Evolutionary conservation across 1,140 invertebrate species (phyloP), one percentile per base, ranked within the genome.

Genomic region (Cyrtorhinus lividipennis): DNA sequence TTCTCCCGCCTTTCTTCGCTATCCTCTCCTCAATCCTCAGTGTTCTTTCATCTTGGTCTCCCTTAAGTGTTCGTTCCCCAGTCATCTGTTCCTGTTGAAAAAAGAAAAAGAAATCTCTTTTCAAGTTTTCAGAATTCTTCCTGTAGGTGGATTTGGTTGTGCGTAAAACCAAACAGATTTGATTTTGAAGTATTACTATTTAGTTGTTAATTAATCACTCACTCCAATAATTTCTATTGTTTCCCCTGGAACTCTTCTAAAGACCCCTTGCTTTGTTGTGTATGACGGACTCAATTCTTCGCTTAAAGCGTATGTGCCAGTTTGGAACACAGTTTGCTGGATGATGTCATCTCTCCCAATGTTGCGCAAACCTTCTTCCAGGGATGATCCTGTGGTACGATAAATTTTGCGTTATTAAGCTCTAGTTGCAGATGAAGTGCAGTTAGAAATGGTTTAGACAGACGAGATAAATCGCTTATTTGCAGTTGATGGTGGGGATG

Each of bases 301-400:
- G n/a, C 25, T 56, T 13, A 64, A 45, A 53, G 53, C 53, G 48
- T 62, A 44, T 18, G 80, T 78, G 63, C 76, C 77, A 72, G 77
- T 75, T 56, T 78, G 80, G 68, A 78, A 79, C 68, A 83, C 80
- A 68, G 80, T 82, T 67, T 80, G 79, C 62, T 77, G 76, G 12
- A 83, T 77, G 56, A 85, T 81, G 71, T 85, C 83, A 65, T 80
- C 67, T 58, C 82, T 72, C 27, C 77, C 76, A 59, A 84, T 81
- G 64, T 74, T 75, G 53, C 75, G 71, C 26, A 85, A 71, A 13
- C 78, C 80, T 70, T 77, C 78, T 69, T 83, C 81, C 65, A 85
- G 70, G 24, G 74, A 75, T 67, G 80, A 81, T 5, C 80, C 82
- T 72, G 71, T 45, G 67, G n/a, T n/a, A n/a, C n/a, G n/a, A n/a